These are phyloP conservation scores for Porites australiensis DNA, from an alignment of 64 coral and sea anemone species.

Conservation along the genomic window DNA sequence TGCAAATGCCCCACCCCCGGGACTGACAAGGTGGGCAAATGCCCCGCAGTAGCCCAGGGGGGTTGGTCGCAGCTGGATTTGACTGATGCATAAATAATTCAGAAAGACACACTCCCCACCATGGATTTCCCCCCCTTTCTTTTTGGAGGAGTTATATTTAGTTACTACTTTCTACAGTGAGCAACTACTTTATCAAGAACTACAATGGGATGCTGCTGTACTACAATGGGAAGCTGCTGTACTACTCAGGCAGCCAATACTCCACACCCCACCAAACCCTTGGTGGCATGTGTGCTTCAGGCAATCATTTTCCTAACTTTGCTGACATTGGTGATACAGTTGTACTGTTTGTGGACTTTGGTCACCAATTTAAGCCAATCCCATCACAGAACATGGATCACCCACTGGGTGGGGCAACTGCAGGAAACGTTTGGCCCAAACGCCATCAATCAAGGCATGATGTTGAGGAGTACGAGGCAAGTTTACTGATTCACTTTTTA, in stretches of 20 bases:
- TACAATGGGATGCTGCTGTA: too few relatives aligned
- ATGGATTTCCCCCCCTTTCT: too few relatives aligned
- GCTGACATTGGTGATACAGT: conserved; percentile 65
- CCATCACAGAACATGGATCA: background rate
- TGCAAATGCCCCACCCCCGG: too few relatives aligned
- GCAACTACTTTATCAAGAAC: too few relatives aligned
- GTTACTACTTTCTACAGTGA: too few relatives aligned
- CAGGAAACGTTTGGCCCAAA: background rate
- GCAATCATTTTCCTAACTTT: conserved; percentile 51
- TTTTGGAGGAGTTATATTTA: too few relatives aligned
- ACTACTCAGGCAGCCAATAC: background rate
- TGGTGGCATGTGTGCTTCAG: conserved; percentile 48
- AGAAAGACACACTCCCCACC: too few relatives aligned
- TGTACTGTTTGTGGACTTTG: conserved; percentile 60
- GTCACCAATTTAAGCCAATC: background rate
- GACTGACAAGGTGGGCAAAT: too few relatives aligned
- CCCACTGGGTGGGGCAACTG: conserved; percentile 9
- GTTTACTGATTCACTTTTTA: background rate
- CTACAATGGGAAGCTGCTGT: background rate
- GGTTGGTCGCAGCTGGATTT: too few relatives aligned
- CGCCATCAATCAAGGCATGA: background rate
- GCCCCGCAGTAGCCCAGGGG: too few relatives aligned
- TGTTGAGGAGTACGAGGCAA: conserved; percentile 3
- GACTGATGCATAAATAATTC: too few relatives aligned
- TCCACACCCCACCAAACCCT: background rate